Conservation (phyloP, 2,113 vertebrate genomes). For the Chaenocephalus aceratus region DNA sequence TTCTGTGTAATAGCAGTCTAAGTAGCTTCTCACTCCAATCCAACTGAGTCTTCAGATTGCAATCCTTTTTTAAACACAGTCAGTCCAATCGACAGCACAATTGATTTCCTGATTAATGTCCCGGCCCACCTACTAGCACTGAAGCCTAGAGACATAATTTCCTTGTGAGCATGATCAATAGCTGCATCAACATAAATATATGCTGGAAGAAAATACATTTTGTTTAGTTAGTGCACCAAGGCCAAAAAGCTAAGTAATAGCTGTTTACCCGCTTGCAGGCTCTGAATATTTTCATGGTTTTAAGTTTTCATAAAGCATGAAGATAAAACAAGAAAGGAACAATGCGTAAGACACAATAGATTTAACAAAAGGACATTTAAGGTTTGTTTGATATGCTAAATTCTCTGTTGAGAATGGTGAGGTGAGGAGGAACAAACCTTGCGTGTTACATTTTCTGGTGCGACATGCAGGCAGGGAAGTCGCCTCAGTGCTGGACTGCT, state of each 20-base stretch:
- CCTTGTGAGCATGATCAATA: slow-evolving; percentile 89
- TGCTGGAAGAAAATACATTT: slow-evolving; percentile 72
- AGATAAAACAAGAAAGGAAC: background rate
- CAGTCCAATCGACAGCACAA: slow-evolving; percentile 85
- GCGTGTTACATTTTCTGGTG: slow-evolving; percentile 24
- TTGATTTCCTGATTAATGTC: slow-evolving; percentile 94
- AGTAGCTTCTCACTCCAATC: slow-evolving; percentile 69
- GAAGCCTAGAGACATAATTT: slow-evolving; percentile 88
- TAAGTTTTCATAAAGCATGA: background rate
- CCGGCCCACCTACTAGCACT: slow-evolving; percentile 82
- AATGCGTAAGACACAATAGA: background rate
- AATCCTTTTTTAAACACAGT: slow-evolving; percentile 81
- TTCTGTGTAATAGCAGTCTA: slow-evolving; percentile 65
- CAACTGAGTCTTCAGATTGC: slow-evolving; percentile 71
- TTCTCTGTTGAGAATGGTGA: background rate
- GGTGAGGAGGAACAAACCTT: slow-evolving; percentile 6
- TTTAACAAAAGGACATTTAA: background rate
- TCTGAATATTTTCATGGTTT: slow-evolving; percentile 1
- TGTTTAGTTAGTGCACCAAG: slow-evolving; percentile 33
- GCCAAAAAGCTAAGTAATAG: slow-evolving; percentile 48
- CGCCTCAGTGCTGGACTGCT: slow-evolving; percentile 56
- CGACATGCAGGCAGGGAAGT: slow-evolving; percentile 23
- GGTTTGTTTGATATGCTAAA: background rate
- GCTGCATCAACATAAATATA: slow-evolving; percentile 85
- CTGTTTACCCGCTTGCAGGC: slow-evolving; percentile 27